Evolutionary conservation across 2,888 invertebrate species (phyloP), one percentile per base, ranked within the genome.

Genomic region (Noctua janthe): DNA sequence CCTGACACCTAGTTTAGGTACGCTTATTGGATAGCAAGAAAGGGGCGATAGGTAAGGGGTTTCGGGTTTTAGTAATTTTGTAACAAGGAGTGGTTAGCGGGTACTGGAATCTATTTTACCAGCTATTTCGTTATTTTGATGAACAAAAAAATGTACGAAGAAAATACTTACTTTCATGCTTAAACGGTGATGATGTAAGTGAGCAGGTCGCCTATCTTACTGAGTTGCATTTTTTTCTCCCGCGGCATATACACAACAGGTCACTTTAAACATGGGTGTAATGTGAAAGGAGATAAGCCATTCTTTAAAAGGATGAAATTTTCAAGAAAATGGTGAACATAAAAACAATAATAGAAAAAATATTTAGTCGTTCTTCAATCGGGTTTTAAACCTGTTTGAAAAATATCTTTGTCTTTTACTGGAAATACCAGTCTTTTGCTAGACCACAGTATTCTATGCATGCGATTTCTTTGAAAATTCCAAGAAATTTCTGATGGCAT

Each of bases 41-140:
- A 29, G 29, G 29, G 29, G 29, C 29, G 29, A 29, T 29, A 29
- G 29, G 29, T 29, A 72, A 64, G 66, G 54, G 43, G 66, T 69
- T 85, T 80, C 79, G 1, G 29, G 29, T 29, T 29, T 66, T 29
- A 20, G 72, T 76, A 82, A 74, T 74, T 67, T 64, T 74, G 2
- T 29, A 20, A 59, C 5, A 20, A 11, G 5, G 3, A 23, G 20
- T 35, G 56, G n/a, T 49, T 47, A 35, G 15, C 29, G 43, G 11
- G 11, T n/a, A 35, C 17, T 35, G 8, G 23, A 47, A 47, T 73
- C 20, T 20, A 8, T 17, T 11, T 23, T 39, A 13, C 17, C 35
- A 74, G 10, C 20, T 43, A 13, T 29, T 51, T 11, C 4, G 13
- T 10, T 1, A 20, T 3, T 49, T n/a, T 39, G 2, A 35, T 71